Conservation (phyloP, 2,797 vertebrate genomes). For the Rhodeus uyekii region DNA sequence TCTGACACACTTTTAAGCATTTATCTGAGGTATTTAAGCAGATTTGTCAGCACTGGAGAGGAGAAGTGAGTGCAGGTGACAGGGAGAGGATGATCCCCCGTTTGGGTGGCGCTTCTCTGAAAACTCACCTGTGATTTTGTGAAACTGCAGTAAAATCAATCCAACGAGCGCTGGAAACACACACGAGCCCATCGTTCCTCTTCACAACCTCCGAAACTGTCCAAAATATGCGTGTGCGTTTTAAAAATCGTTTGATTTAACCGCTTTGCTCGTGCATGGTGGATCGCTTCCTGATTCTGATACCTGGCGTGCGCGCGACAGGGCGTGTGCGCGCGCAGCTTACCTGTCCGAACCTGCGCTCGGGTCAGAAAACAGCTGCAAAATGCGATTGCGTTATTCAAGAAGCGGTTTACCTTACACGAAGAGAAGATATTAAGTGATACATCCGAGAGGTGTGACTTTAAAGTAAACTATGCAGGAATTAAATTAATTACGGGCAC, state of each 20-base stretch:
- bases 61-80: too few species aligned
- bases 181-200: neutral
- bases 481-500: neutral
- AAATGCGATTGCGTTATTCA: neutral
- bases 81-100: neutral
- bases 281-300: constrained; percentile 25
- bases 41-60: too few species aligned
- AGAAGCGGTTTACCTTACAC: neutral
- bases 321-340: neutral
- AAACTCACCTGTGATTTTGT: constrained; percentile 24
- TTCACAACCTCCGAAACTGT: neutral
- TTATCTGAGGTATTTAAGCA: too few species aligned
- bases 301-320: constrained; percentile 16
- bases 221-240: neutral
- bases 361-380: neutral
- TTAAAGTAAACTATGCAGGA: neutral
- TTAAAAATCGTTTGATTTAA: neutral
- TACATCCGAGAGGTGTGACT: neutral
- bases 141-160: constrained; percentile 18
- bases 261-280: neutral
- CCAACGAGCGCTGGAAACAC: neutral
- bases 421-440: neutral
- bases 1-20: too few species aligned
- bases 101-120: constrained; percentile 1
- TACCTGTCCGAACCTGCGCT: constrained; percentile 30